A percentile compares a stretch with the other conserved stretches of the same genome.
Evolutionary conservation across 1,140 invertebrate genomes (phyloP).

Genomic region (Drosophila guanche): DNA sequence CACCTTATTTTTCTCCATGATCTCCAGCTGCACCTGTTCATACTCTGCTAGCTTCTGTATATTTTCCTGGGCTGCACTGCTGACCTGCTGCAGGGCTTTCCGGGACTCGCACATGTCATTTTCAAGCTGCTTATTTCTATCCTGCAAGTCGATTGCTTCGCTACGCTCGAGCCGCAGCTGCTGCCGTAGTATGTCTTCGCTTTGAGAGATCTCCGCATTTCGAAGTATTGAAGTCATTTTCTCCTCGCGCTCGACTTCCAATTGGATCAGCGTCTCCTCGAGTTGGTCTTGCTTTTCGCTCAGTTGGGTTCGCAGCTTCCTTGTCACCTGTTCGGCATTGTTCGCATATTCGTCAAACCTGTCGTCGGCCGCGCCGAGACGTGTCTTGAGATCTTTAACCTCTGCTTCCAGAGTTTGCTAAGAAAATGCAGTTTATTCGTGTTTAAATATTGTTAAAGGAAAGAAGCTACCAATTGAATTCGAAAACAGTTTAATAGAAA

Average conservation of each 20-base stretch:
- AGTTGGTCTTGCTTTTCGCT: slow-evolving; percentile 65
- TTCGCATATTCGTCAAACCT: slow-evolving; percentile 78
- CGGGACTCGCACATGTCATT: slow-evolving; percentile 83
- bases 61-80: slow-evolving; percentile 84
- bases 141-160: slow-evolving; percentile 74
- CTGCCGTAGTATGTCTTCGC: slow-evolving; percentile 89
- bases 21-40: slow-evolving; percentile 88
- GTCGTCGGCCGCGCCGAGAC: slow-evolving; percentile 71
- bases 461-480: slow-evolving; percentile 31
- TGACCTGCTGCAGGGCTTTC: slow-evolving; percentile 84
- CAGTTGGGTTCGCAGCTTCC: slow-evolving; percentile 64
- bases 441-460: slow-evolving; percentile 25
- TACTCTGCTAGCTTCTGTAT: slow-evolving; percentile 86
- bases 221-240: slow-evolving; percentile 90
- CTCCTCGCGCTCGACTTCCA: slow-evolving; percentile 87
- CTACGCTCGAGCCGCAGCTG: slow-evolving; percentile 85
- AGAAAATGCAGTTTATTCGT: slow-evolving; percentile 32
- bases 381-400: slow-evolving; percentile 69
- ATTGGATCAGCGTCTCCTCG: slow-evolving; percentile 46
- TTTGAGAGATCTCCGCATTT: slow-evolving; percentile 93
- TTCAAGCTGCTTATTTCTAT: slow-evolving; percentile 85
- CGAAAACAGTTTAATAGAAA: slow-evolving; percentile 46
- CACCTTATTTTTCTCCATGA: slow-evolving; percentile 91
- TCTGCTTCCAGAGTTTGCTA: slow-evolving; percentile 71
- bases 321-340: slow-evolving; percentile 72